Conservation (phyloP, 35 echinoderm and acorn worm genomes). For the Strongylocentrotus purpuratus region DNA sequence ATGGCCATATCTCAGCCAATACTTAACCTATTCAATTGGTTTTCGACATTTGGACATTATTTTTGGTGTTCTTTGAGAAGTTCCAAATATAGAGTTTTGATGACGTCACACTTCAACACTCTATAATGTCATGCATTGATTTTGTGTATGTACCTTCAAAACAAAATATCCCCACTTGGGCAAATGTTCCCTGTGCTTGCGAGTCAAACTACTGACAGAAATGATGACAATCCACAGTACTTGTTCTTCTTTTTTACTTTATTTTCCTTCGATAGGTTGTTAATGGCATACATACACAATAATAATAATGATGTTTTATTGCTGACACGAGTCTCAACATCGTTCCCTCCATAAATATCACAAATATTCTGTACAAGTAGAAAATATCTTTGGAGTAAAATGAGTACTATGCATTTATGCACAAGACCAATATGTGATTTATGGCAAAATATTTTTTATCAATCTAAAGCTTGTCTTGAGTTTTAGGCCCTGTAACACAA, state of each 20-base stretch:
- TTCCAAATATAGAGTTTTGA: too few relatives aligned
- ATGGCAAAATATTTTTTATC: background rate
- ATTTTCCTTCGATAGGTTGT: background rate
- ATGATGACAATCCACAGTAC: too few relatives aligned
- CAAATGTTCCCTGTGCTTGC: too few relatives aligned
- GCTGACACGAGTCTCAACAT: background rate
- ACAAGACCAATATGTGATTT: background rate
- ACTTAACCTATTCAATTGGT: too few relatives aligned
- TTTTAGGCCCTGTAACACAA: background rate
- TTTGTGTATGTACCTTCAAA: too few relatives aligned
- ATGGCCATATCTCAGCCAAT: too few relatives aligned
- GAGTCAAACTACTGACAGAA: too few relatives aligned
- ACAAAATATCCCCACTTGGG: too few relatives aligned
- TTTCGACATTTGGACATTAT: too few relatives aligned
- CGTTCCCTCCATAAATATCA: background rate
- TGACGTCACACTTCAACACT: too few relatives aligned
- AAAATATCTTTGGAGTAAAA: background rate
- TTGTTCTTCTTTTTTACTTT: background rate
- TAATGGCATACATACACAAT: background rate
- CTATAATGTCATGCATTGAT: too few relatives aligned
- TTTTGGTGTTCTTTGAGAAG: too few relatives aligned
- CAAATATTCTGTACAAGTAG: background rate
- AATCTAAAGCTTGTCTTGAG: background rate
- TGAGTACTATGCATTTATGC: background rate
- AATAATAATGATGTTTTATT: background rate